phyloP scores from a whole-genome alignment of 2,113 vertebrate genomes.

The Ornithorhynchus anatinus region DNA sequence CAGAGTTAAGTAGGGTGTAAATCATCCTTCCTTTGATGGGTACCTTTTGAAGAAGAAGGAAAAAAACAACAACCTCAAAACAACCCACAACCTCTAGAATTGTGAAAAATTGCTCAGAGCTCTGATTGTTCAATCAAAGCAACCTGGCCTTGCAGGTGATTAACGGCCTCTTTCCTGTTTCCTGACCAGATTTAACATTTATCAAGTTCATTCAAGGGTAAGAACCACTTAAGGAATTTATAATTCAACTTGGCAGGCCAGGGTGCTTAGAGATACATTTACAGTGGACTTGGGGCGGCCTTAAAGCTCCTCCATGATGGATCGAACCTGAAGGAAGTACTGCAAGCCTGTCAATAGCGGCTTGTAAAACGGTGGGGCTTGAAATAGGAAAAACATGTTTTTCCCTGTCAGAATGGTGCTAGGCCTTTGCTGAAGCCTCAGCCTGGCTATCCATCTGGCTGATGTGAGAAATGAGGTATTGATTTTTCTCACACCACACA shows the following conservation, averaged over 20 bases:
- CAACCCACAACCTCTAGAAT: background rate
- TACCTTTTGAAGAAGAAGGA: background rate
- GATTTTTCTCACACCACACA: slow-evolving; percentile 70
- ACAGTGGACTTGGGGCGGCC: slow-evolving; percentile 28
- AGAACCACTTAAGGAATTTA: slow-evolving; percentile 39
- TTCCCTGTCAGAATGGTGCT: slow-evolving; percentile 59
- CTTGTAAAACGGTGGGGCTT: slow-evolving; percentile 62
- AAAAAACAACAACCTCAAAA: background rate
- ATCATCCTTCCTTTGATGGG: background rate
- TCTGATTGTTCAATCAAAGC: background rate
- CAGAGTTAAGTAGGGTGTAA: background rate
- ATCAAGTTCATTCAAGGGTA: slow-evolving; percentile 12
- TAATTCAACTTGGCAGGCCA: slow-evolving; percentile 36
- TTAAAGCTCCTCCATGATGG: slow-evolving; percentile 39
- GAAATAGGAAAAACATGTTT: slow-evolving; percentile 63
- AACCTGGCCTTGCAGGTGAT: slow-evolving; percentile 26
- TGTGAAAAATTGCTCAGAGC: background rate
- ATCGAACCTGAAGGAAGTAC: slow-evolving; percentile 53
- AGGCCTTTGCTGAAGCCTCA: slow-evolving; percentile 65
- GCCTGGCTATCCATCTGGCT: slow-evolving; percentile 63
- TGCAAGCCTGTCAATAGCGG: slow-evolving; percentile 60
- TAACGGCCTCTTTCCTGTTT: slow-evolving; percentile 16
- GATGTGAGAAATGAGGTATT: slow-evolving; percentile 80
- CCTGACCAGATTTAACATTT: slow-evolving; percentile 29
- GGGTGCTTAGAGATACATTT: slow-evolving; percentile 10